Conservation (phyloP, 2,113 vertebrate genomes). For the Ursus arctos region DNA sequence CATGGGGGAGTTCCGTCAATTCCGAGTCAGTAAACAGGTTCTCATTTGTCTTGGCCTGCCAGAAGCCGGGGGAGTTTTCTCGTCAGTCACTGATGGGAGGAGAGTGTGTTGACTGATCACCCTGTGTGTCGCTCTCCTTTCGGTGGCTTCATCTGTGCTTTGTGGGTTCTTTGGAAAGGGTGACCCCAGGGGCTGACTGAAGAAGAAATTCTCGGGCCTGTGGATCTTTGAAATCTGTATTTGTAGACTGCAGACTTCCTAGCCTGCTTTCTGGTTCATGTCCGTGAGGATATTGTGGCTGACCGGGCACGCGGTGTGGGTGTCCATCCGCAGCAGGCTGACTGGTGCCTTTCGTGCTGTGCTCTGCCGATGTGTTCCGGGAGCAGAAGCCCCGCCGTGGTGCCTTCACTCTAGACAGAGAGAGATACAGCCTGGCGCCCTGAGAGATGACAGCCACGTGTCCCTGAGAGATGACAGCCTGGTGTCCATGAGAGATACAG, state of each 20-base stretch:
- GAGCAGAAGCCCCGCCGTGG: neutral
- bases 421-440: too few relatives aligned
- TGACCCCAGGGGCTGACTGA: neutral
- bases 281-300: neutral
- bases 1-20: neutral
- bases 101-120: fast-evolving
- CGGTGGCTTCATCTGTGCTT: neutral
- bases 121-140: neutral
- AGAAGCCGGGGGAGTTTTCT: neutral
- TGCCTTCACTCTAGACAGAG: neutral
- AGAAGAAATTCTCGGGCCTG: neutral
- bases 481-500: too few relatives aligned
- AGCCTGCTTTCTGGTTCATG: neutral
- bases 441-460: too few relatives aligned
- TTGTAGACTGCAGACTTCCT: neutral
- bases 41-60: neutral
- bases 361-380: neutral
- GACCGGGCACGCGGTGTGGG: neutral
- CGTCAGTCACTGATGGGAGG: neutral
- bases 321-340: neutral
- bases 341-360: neutral
- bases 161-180: neutral
- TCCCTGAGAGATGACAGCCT: too few relatives aligned
- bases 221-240: neutral
- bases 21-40: neutral